Evolutionary conservation across 1,140 invertebrate genomes (phyloP), one percentile per base, ranked within the genome.

Genomic region (Drosophila varians): DNA sequence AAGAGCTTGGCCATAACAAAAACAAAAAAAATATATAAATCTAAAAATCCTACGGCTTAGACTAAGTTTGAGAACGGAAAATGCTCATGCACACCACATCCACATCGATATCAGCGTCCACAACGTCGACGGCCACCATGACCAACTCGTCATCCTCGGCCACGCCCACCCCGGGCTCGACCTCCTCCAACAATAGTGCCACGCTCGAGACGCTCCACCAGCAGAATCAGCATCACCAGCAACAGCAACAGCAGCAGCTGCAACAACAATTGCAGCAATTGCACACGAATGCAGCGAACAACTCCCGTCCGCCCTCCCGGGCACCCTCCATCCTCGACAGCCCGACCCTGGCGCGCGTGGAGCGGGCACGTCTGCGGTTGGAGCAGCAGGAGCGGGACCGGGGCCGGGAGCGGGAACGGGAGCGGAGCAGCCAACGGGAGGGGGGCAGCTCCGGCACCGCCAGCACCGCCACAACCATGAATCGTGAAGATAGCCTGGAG

Each of bases 291-390:
- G 73, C 53, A 38, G 58, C 61, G 26, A 77, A 78, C 31, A 87
- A 89, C 34, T 89, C 89, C 8, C 82, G 89, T 4, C 89, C 90
- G 18, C 90, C 91, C 18, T 91, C 89, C 6, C 76, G 89, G 8
- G 80, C 91, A 0, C 92, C 92, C 42, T 92, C 92, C 26, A 92
- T 93, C 40, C 77, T 93, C 60, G 93, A 93, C 86, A 93, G 93
- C 42, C 93, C 93, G 19, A 93, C 92, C 51, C 79, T 93, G 70
- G 93, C 93, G 40, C 90, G 93, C 51, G 93, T 93, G 43, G 93
- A 93, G 80, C 90, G 93, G 60, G 93, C 93, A 11, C 89, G 92
- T 45, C 75, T 93, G 26, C 84, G 93, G 18, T 90, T 93, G 51
- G 93, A 93, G 55, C 88, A 89, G 60, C 69, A 80, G 65, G 80